Evolutionary conservation across 2,888 invertebrate species (phyloP).

Genomic region (Ametastegia equiseti): DNA sequence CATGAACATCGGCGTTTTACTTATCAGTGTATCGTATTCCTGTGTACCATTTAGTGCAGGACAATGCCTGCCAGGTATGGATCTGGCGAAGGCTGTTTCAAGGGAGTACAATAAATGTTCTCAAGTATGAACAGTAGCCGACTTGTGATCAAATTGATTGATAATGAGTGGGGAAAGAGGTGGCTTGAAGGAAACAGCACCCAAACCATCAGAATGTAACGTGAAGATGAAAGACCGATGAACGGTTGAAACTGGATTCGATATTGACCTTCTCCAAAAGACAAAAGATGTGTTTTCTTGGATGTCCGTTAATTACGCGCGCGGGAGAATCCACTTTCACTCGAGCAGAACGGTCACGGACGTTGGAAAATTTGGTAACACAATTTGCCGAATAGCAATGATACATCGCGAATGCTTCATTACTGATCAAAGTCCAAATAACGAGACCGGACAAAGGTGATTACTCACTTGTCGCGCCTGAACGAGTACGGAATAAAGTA

Average conservation of each 20-base stretch:
- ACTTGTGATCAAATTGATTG: not conserved
- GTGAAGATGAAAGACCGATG: not conserved
- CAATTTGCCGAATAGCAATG: not conserved
- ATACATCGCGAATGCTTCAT: not conserved
- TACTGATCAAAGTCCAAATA: not conserved
- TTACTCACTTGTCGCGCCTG: conserved; percentile 9
- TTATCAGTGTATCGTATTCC: conserved; percentile 26
- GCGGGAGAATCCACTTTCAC: conserved; percentile 34
- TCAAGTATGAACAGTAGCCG: conserved; percentile 23
- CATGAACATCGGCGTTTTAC: not conserved
- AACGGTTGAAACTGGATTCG: not conserved
- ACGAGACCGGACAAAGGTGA: conserved; percentile 5
- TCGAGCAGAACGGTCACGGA: conserved; percentile 31
- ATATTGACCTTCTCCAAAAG: conserved; percentile 25
- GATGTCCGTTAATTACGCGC: not conserved
- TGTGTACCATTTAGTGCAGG: conserved; percentile 25
- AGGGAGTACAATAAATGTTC: not conserved
- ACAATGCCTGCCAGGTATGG: conserved; percentile 5
- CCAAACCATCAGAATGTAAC: not conserved
- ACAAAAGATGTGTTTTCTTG: conserved; percentile 31
- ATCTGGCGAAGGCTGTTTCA: conserved; percentile 19
- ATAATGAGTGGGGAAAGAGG: not conserved
- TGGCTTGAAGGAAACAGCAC: not conserved
- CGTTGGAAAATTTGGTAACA: conserved; percentile 16
- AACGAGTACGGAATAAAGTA: not conserved